Conservation (phyloP, 1,140 invertebrate genomes). For the Sipha flava region DNA sequence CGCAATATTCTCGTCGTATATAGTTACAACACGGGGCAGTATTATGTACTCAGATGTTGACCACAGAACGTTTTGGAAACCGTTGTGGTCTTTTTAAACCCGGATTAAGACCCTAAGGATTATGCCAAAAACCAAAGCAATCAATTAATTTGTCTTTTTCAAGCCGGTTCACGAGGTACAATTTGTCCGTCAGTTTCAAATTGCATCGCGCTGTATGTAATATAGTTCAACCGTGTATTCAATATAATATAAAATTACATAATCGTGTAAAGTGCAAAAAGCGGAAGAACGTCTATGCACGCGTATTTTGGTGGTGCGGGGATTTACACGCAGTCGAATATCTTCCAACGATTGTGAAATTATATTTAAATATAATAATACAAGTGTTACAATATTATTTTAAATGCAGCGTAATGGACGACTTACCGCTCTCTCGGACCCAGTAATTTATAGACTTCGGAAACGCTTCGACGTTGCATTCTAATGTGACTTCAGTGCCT, state of each 20-base stretch:
- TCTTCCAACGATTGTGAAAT: no score
- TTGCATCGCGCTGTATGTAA: not conserved
- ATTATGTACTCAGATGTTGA: no score
- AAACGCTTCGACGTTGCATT: conserved; percentile 77
- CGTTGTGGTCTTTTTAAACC: not conserved
- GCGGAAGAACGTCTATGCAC: no score
- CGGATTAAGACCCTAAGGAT: conserved; percentile 6
- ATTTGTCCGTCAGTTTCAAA: not conserved
- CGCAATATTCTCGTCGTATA: not conserved
- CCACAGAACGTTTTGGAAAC: not conserved
- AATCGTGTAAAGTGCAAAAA: no score
- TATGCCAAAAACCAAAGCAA: conserved; percentile 7
- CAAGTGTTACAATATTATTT: no score
- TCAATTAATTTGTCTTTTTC: not conserved
- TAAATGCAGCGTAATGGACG: no score
- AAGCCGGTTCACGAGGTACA: not conserved
- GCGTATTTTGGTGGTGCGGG: no score
- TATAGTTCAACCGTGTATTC: no score
- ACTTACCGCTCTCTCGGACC: conserved; percentile 37
- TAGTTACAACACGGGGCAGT: not conserved
- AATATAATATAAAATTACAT: no score
- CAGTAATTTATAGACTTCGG: conserved; percentile 73
- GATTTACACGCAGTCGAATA: no score
- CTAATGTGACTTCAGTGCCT: conserved; percentile 67
- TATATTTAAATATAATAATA: no score